These are phyloP conservation scores for Acipenser transmontanus DNA, from an alignment of 2,797 vertebrate species.

Conservation along the genomic window DNA sequence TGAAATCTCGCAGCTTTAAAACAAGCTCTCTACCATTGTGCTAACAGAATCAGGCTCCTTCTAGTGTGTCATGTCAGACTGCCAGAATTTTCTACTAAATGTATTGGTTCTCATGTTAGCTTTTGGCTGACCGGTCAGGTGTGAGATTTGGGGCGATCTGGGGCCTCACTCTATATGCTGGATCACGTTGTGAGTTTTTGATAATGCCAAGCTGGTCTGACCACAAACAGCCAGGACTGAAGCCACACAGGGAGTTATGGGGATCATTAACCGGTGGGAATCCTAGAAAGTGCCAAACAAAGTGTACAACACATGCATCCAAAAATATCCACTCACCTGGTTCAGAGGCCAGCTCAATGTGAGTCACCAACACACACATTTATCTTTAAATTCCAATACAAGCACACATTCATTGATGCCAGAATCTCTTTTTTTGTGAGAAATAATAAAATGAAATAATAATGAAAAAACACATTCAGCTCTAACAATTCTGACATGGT, in stretches of 20 bases:
- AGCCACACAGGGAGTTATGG: conserved; percentile 28
- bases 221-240: conserved; percentile 22
- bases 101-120: too few species aligned
- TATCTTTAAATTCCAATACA: conserved; percentile 33
- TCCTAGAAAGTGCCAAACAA: conserved; percentile 22
- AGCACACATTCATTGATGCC: conserved; percentile 44
- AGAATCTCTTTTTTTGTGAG: conserved; percentile 23
- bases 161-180: too few species aligned
- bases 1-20: background rate
- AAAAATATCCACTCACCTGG: conserved; percentile 22
- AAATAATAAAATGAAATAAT: background rate
- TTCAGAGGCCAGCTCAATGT: conserved; percentile 26
- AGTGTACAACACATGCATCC: conserved; percentile 26
- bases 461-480: too few species aligned
- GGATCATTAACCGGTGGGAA: conserved; percentile 31
- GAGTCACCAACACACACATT: conserved; percentile 37
- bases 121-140: too few species aligned
- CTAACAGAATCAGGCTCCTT: background rate
- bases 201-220: conserved; percentile 23
- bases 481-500: too few species aligned
- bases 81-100: too few species aligned
- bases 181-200: conserved; percentile 10
- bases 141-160: too few species aligned
- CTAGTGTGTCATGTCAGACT: too few species aligned
- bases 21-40: background rate